Base-by-base conservation (phyloP, 2,888 invertebrate genomes). In the Allophyes oxyacanthae region DNA sequence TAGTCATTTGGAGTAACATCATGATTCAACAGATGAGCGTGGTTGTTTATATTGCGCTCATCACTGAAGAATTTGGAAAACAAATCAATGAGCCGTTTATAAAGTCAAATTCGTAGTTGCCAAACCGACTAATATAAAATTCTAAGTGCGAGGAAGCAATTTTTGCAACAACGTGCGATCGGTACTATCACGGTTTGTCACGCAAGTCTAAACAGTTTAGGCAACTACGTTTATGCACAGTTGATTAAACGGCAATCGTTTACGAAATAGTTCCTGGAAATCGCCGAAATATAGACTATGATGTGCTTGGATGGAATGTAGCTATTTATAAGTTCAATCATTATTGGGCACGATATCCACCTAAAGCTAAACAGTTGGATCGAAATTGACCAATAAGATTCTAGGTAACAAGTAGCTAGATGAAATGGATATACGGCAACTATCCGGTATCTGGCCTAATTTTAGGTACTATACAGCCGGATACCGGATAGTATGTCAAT, bases 111-210 rank as follows among this genome's bases (percentile, higher is more conserved):
- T 43, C 30, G 37, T 57, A 53, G 60, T 78, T 81, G 64, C 72
- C 57, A 67, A 77, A 78, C 65, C 46, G 56, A 57, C 42, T 57
- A 68, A 70, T 72, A 66, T 48, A 63, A 67, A 64, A 69, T 60
- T 64, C 28, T 50, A 62, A 59, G 64, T 38, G 58, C 48, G 62
- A 80, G 87, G 85, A 88, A 87, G 78, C 75, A 71, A 78, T 83
- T 74, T 75, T 69, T 64, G 76, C 72, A 78, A 82, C 64, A 78
- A 82, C 64, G 61, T 60, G 65, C 77, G 73, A 81, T 81, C 79
- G 81, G 81, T 81, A 84, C 75, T 66, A 78, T 77, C 68, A 83
- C 77, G 83, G 83, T 85, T 78, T 89, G 88, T 89, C 89, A 90
- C 86, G 89, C 88, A 82, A 88, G 77, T 79, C 65, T 71, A 73